Base-by-base conservation (phyloP, 2,113 vertebrate genomes). In the Nannospalax galili region DNA sequence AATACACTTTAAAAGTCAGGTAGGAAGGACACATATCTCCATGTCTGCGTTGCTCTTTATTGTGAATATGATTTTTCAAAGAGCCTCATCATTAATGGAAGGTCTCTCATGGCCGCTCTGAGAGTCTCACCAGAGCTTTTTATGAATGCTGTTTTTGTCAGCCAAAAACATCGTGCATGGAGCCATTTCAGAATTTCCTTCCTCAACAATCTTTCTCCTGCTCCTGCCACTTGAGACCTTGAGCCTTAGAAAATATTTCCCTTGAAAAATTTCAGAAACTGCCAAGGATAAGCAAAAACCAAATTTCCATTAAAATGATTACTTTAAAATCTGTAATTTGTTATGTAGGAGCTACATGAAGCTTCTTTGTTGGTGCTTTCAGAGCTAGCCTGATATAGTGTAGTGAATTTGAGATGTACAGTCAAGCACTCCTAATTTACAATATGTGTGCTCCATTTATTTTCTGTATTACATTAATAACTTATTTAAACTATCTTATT, bases 1-100 rank as follows among this genome's bases (percentile, higher is more conserved):
- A 89, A 86, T 65, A 74, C 37, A 37, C 17, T 64, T 95, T 45
- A 92, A 94, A 88, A 95, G 30, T 75, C 69, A 95, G 92, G 56
- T 75, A 64, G 42, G 56, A 93, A 81, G 56, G 12, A 95, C 90
- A 88, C 0, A 16, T 14, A 78, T 60, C 62, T n/a, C n/a, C n/a
- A n/a, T n/a, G n/a, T 12, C 42, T 58, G 62, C 22, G n/a, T n/a
- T 64, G 40, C 15, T 69, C 19, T 58, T 90, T 74, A 73, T 85
- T 91, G 93, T 81, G 5, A 73, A 70, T 52, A 16, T 19, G 7
- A 75, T 26, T 80, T 96, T 37, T 86, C 48, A n/a, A n/a, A 42
- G 80, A 94, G 64, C 17, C 35, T 90, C 73, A 40, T 22, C 73
- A 52, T 52, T 52, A 11, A 52, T 52, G 17, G 20, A 84, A 87